Conservation (phyloP, 2,888 invertebrate genomes). For the Drosophila sordidula region DNA sequence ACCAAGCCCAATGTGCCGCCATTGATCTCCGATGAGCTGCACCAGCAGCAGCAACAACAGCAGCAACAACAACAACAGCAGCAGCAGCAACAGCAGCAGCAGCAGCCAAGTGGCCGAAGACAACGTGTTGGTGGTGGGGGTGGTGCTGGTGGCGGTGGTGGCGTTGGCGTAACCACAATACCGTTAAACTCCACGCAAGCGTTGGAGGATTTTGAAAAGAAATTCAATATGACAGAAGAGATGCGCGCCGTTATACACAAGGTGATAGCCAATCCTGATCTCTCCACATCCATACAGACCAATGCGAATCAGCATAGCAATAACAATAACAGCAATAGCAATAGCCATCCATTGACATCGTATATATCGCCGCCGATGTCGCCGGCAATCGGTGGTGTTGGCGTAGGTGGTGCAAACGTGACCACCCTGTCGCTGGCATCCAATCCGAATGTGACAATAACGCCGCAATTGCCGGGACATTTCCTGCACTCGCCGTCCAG, state of each 20-base stretch:
- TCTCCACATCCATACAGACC: constrained; percentile 84
- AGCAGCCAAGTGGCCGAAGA: constrained; percentile 24
- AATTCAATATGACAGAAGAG: constrained; percentile 84
- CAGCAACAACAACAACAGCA: constrained; percentile 10
- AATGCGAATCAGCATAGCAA: constrained; percentile 61
- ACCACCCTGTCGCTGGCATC: constrained; percentile 81
- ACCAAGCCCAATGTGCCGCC: constrained; percentile 71
- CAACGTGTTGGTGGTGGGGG: constrained; percentile 16
- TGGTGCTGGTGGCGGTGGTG: not conserved
- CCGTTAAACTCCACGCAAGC: constrained; percentile 80
- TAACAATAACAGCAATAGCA: constrained; percentile 9
- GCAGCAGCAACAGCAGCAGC: constrained; percentile 1
- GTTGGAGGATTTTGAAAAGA: constrained; percentile 83
- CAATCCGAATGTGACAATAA: constrained; percentile 83
- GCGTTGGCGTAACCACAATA: constrained; percentile 64
- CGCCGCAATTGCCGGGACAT: constrained; percentile 78
- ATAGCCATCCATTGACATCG: constrained; percentile 69
- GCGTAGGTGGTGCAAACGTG: constrained; percentile 29
- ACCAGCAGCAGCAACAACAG: constrained; percentile 4
- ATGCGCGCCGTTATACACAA: constrained; percentile 84
- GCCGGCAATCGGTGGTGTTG: constrained; percentile 70
- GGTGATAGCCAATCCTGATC: constrained; percentile 83
- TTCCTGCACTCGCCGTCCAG: constrained; percentile 76
- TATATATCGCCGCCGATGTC: constrained; percentile 84
- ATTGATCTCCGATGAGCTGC: constrained; percentile 51